These are phyloP conservation scores for Piprites chloris DNA, from an alignment of 2,113 vertebrate species.

Conservation along the genomic window DNA sequence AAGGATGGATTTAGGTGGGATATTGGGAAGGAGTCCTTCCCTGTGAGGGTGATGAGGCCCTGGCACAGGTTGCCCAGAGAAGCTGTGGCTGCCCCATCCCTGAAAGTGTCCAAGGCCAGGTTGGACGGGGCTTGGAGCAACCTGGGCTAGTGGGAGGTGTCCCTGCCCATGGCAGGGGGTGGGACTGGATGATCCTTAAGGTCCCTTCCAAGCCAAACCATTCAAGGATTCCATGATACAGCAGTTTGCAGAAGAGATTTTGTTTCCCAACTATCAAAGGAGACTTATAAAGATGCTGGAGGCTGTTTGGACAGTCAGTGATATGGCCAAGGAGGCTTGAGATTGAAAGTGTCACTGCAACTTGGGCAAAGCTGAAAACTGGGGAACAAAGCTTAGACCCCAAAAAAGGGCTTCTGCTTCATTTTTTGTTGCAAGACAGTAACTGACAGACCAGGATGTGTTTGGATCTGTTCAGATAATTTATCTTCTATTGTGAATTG, in stretches of 20 bases:
- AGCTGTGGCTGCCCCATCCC: neutral
- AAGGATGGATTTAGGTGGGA: neutral
- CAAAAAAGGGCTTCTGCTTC: neutral
- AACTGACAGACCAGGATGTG: neutral
- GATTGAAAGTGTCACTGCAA: neutral
- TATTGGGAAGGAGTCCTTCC: accelerated
- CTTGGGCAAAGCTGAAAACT: neutral
- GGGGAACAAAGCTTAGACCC: neutral
- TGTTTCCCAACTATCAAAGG: neutral
- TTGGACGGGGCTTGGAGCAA: neutral
- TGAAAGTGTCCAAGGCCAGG: neutral
- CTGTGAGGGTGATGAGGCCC: accelerated
- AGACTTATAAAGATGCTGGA: neutral
- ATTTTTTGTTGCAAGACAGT: neutral
- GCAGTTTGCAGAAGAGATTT: neutral
- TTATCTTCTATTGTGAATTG: neutral
- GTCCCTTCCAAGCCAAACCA: neutral
- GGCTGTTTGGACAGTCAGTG: neutral
- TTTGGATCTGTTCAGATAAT: neutral
- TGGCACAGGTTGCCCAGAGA: neutral
- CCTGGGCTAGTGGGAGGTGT: neutral
- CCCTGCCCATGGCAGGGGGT: neutral
- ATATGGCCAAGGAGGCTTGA: neutral
- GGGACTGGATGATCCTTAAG: accelerated
- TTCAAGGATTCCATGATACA: neutral